These are phyloP conservation scores for Halcyon badia DNA, from an alignment of 2,797 vertebrate genomes.

Conservation along the genomic window DNA sequence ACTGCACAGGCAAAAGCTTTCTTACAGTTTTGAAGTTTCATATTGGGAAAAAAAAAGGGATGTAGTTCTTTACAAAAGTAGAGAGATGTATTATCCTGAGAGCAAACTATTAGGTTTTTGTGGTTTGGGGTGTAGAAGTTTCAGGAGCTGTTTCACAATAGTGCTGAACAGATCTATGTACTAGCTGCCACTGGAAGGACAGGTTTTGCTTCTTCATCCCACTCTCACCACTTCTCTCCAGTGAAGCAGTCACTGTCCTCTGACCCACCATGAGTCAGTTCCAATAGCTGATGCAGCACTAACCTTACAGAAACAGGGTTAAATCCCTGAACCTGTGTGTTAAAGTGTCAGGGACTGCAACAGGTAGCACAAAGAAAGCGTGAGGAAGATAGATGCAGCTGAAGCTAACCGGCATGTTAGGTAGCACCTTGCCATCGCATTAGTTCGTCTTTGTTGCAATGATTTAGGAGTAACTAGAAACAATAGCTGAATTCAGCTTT, in stretches of 20 bases:
- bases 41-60: neutral
- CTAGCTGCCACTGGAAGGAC: neutral
- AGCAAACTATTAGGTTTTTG: neutral
- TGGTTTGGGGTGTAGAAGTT: neutral
- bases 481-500: neutral
- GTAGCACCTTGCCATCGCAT: neutral
- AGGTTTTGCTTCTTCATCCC: neutral
- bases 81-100: neutral
- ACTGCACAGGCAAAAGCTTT: neutral
- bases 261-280: rapidly evolving
- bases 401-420: neutral
- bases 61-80: neutral
- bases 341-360: neutral
- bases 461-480: neutral
- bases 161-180: neutral
- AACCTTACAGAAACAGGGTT: neutral
- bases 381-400: rapidly evolving
- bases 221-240: neutral
- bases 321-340: neutral
- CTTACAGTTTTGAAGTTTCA: neutral
- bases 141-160: neutral
- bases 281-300: neutral
- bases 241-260: rapidly evolving
- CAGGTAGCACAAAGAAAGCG: neutral
- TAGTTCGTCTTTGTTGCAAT: neutral